Percentiles rank a stretch among this genome's conserved stretches.
Evolutionary conservation across 2,888 invertebrate species (phyloP).

Genomic region (Euproctis similis): DNA sequence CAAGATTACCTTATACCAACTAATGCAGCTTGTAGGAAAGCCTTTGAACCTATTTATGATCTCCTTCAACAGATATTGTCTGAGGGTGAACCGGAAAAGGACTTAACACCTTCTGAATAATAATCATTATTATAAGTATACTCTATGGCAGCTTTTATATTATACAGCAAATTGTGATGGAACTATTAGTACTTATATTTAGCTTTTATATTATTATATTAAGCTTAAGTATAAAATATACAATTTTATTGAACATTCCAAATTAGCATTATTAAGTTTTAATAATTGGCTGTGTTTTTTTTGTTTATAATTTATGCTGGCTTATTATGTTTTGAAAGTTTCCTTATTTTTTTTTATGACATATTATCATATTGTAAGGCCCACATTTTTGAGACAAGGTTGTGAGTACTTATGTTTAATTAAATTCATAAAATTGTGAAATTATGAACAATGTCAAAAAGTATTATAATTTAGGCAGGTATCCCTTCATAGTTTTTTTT

Average conservation of each 20-base stretch:
- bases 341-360: too few species aligned
- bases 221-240: slow-evolving; percentile 46
- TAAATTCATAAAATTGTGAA: slow-evolving; percentile 12
- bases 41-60: slow-evolving; percentile 90
- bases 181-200: slow-evolving; percentile 64
- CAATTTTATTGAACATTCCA: slow-evolving; percentile 61
- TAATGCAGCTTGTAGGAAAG: slow-evolving; percentile 89
- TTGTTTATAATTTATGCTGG: slow-evolving; percentile 21
- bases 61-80: slow-evolving; percentile 84
- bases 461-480: slow-evolving; percentile 22
- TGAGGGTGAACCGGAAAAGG: slow-evolving; percentile 84
- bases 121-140: slow-evolving; percentile 20
- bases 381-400: slow-evolving; percentile 15
- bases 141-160: slow-evolving; percentile 40
- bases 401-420: slow-evolving; percentile 24
- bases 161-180: slow-evolving; percentile 63
- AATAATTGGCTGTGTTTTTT: slow-evolving; percentile 55
- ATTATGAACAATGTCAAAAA: slow-evolving; percentile 9
- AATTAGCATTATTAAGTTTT: slow-evolving; percentile 44
- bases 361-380: slow-evolving; percentile 1
- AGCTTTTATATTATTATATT: slow-evolving; percentile 68
- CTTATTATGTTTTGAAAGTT: slow-evolving; percentile 18
- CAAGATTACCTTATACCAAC: slow-evolving; percentile 93
- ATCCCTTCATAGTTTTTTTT: slow-evolving; percentile 18
- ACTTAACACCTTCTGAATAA: slow-evolving; percentile 83